Conservation (phyloP, 2,113 vertebrate species). For the Melanerpes aurifrons region DNA sequence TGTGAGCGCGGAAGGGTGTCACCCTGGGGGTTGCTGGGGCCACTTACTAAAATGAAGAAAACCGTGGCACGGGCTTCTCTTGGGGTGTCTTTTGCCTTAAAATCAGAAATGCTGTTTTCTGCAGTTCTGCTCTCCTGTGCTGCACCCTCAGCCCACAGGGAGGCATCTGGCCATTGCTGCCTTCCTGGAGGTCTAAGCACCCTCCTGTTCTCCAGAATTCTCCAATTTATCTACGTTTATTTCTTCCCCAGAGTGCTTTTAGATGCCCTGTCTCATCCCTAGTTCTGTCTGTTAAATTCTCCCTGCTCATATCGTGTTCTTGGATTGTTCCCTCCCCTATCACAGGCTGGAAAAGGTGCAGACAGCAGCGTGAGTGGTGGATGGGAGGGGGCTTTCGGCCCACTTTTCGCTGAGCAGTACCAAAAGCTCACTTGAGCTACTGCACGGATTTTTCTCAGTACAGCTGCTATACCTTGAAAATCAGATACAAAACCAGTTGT, state of each 20-base stretch:
- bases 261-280: not conserved
- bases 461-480: not conserved
- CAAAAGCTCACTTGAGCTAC: not conserved
- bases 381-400: not conserved
- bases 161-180: accelerated
- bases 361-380: accelerated
- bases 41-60: accelerated
- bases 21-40: accelerated
- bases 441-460: not conserved
- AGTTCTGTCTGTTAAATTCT: not conserved
- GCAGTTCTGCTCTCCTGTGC: accelerated
- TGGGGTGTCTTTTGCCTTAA: accelerated
- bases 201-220: too few species aligned
- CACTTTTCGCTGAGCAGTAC: not conserved
- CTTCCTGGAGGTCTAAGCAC: accelerated
- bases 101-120: accelerated
- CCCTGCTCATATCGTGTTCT: accelerated
- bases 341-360: not conserved
- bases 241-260: accelerated
- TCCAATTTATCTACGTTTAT: accelerated
- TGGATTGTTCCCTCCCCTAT: too few species aligned
- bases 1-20: too few species aligned
- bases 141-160: accelerated
- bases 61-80: accelerated
- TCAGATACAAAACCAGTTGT: not conserved